phyloP scores from a whole-genome alignment of 2,888 invertebrate species.

The Aquatica leii region DNA sequence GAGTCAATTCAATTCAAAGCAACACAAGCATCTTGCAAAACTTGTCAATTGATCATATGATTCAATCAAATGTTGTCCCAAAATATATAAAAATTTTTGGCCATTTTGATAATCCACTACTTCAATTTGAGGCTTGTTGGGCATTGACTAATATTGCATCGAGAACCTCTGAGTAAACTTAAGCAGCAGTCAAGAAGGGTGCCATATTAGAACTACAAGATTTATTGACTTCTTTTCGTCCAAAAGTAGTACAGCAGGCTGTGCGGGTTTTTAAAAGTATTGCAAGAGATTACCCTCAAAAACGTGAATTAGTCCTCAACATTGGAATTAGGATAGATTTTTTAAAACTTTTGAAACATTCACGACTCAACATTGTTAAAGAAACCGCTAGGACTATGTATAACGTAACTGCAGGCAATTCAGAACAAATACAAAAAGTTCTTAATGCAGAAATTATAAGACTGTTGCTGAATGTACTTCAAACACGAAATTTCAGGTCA shows the following conservation, averaged over 20 bases:
- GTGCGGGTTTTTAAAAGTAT: conserved; percentile 99
- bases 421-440: conserved; percentile 78
- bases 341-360: conserved; percentile 71
- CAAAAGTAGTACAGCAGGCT: conserved; percentile 87
- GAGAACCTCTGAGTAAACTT: conserved; percentile 90
- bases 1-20: conserved; percentile 70
- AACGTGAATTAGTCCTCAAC: conserved; percentile 83
- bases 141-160: conserved; percentile 97
- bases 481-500: conserved; percentile 76
- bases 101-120: conserved; percentile 71
- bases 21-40: conserved; percentile 87
- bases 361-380: conserved; percentile 74
- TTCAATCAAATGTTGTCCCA: conserved; percentile 83
- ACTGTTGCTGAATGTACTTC: conserved; percentile 72
- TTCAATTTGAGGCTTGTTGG: conserved; percentile 98
- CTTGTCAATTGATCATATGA: conserved; percentile 90
- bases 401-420: conserved; percentile 92
- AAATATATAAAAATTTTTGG: conserved; percentile 81
- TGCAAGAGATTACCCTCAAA: conserved; percentile 85
- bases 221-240: conserved; percentile 72
- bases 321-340: conserved; percentile 78
- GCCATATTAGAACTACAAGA: conserved; percentile 84
- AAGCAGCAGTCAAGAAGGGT: conserved; percentile 84
- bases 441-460: conserved; percentile 77
- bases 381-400: conserved; percentile 94